Percentiles rank a stretch among this genome's conserved stretches.
Conservation (phyloP, 2,797 vertebrate species). For the Fringilla coelebs region DNA sequence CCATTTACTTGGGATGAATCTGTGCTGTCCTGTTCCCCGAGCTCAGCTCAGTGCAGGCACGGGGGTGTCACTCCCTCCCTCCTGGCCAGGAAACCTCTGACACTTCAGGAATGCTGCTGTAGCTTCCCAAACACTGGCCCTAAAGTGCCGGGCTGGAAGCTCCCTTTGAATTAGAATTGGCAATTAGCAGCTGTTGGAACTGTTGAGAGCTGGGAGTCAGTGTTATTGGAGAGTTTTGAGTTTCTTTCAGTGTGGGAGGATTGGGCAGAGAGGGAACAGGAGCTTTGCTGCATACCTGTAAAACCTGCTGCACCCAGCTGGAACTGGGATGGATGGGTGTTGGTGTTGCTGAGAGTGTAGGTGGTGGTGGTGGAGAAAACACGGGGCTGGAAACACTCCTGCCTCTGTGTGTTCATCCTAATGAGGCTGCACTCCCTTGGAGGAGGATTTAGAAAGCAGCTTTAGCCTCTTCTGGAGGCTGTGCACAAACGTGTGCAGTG, state of each 20-base stretch:
- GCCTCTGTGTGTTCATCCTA: not conserved
- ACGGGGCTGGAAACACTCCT: not conserved
- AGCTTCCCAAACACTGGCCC: not conserved
- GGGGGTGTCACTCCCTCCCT: not conserved
- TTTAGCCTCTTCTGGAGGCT: not conserved
- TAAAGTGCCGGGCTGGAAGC: accelerated
- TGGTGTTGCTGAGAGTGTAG: not conserved
- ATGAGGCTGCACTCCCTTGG: not conserved
- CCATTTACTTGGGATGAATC: not conserved
- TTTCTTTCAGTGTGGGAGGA: not conserved
- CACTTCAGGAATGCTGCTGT: not conserved
- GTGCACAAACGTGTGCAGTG: not conserved
- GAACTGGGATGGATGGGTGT: not conserved
- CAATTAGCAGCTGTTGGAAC: not conserved
- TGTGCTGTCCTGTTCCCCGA: not conserved
- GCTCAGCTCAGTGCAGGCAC: not conserved
- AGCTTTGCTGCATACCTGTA: not conserved
- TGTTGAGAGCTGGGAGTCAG: not conserved
- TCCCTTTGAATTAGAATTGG: not conserved
- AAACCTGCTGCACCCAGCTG: not conserved
- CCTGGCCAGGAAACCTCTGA: not conserved
- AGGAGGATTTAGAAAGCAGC: not conserved
- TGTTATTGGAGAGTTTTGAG: not conserved
- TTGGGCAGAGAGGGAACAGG: not conserved
- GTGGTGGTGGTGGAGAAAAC: not conserved